Evolutionary conservation across 2,113 vertebrate species (phyloP).

Genomic region (Geococcyx californianus): DNA sequence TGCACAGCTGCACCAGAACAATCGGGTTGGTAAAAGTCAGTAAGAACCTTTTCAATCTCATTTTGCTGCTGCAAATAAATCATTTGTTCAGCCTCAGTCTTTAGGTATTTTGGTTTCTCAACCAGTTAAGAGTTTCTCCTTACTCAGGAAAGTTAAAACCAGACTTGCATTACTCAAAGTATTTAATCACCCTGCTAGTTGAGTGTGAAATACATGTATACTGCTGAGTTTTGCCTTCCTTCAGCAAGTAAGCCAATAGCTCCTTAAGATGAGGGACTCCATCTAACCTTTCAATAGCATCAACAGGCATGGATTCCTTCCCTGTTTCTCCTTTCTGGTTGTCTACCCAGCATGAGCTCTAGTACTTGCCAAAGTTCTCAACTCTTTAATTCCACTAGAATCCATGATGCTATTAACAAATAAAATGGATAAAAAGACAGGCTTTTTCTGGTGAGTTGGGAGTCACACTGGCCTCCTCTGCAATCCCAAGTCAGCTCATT

Average conservation of each 20-base stretch:
- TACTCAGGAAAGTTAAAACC: neutral
- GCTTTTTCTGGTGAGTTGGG: rapidly evolving
- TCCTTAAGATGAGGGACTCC: neutral
- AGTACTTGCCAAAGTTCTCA: neutral
- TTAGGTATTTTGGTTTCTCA: neutral
- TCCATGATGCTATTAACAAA: neutral
- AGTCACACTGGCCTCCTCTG: neutral
- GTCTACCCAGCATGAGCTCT: neutral
- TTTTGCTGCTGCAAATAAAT: neutral
- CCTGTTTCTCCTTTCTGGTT: neutral
- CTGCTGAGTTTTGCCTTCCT: neutral
- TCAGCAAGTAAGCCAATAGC: neutral
- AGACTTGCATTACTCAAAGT: neutral
- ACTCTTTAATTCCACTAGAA: neutral
- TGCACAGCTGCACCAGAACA: neutral
- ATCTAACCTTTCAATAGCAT: neutral
- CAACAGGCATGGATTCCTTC: rapidly evolving
- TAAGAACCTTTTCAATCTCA: neutral
- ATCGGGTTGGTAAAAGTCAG: neutral
- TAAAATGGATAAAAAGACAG: neutral
- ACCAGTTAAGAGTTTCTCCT: neutral
- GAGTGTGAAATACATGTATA: neutral
- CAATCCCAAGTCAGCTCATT: neutral
- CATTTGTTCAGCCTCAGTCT: neutral
- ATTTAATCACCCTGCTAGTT: neutral